Conservation (phyloP, 2,113 vertebrate species). For the Beaufortia kweichowensis region DNA sequence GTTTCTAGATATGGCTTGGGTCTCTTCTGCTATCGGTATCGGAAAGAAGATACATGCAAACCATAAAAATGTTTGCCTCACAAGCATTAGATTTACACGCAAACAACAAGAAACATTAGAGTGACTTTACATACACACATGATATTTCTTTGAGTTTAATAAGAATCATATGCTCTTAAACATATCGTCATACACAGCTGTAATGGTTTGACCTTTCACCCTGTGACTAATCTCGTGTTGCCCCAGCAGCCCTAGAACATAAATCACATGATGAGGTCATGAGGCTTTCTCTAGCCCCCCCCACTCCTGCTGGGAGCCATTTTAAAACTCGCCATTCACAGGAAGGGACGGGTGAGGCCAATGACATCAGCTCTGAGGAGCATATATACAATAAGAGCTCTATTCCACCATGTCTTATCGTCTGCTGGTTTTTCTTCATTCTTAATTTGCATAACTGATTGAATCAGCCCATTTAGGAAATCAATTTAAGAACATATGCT, state of each 20-base stretch:
- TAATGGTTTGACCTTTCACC: constrained; percentile 73
- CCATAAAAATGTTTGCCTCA: background rate
- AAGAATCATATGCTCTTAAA: constrained; percentile 65
- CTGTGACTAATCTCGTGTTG: constrained; percentile 75
- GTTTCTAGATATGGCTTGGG: no score
- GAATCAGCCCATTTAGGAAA: no score
- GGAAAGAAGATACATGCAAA: no score
- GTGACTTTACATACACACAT: constrained; percentile 35
- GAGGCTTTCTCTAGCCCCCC: constrained; percentile 56
- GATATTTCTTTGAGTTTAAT: constrained; percentile 57
- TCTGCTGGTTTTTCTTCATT: no score
- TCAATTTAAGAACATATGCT: no score
- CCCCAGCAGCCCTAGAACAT: constrained; percentile 65
- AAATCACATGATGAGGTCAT: constrained; percentile 68
- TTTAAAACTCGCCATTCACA: constrained; percentile 56
- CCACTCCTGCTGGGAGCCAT: constrained; percentile 59
- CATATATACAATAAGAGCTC: no score
- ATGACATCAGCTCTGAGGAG: no score
- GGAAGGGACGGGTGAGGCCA: constrained; percentile 67
- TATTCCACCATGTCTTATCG: no score
- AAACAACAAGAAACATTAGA: constrained; percentile 49
- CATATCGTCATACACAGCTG: constrained; percentile 73
- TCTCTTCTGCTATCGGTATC: no score
- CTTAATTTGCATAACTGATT: no score
- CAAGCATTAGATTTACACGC: background rate